Percentiles rank a stretch among this genome's conserved stretches.
Evolutionary conservation across 2,888 invertebrate species (phyloP).

Genomic region (Zygaena filipendulae): DNA sequence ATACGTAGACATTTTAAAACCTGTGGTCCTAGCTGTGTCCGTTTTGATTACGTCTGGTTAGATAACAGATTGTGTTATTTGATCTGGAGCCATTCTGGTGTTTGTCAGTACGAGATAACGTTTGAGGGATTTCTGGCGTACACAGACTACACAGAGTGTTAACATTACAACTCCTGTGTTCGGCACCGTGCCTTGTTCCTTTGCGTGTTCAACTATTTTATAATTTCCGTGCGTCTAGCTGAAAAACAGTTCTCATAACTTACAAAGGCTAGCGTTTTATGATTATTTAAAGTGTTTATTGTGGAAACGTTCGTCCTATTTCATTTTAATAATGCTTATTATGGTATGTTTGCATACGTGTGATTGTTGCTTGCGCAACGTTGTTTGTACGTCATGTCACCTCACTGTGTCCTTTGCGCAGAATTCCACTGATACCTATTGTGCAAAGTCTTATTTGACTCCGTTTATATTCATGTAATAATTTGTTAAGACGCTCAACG

Average conservation of each 20-base stretch:
- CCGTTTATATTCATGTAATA: slow-evolving; percentile 29
- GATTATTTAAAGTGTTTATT: slow-evolving; percentile 54
- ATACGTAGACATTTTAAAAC: neutral
- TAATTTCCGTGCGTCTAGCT: neutral
- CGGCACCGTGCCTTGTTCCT: no score
- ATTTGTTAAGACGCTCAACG: no score
- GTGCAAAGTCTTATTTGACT: no score
- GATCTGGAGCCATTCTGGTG: slow-evolving; percentile 42
- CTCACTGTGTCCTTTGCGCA: slow-evolving; percentile 30
- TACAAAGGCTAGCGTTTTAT: slow-evolving; percentile 55
- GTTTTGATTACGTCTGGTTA: slow-evolving; percentile 42
- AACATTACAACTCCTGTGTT: no score
- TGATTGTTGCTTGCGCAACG: slow-evolving; percentile 43
- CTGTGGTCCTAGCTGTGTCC: slow-evolving; percentile 35
- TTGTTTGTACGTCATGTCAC: slow-evolving; percentile 18
- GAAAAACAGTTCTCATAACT: slow-evolving; percentile 26
- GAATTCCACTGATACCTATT: no score
- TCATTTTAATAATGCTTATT: slow-evolving; percentile 29
- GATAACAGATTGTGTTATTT: slow-evolving; percentile 54
- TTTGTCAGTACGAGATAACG: slow-evolving; percentile 44
- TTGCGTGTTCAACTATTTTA: no score
- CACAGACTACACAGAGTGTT: no score
- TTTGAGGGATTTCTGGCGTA: slow-evolving; percentile 4
- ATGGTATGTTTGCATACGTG: slow-evolving; percentile 30
- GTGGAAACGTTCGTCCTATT: slow-evolving; percentile 38